Evolutionary conservation across 2,797 vertebrate species (phyloP).

Genomic region (Bryconaethiops microstoma): DNA sequence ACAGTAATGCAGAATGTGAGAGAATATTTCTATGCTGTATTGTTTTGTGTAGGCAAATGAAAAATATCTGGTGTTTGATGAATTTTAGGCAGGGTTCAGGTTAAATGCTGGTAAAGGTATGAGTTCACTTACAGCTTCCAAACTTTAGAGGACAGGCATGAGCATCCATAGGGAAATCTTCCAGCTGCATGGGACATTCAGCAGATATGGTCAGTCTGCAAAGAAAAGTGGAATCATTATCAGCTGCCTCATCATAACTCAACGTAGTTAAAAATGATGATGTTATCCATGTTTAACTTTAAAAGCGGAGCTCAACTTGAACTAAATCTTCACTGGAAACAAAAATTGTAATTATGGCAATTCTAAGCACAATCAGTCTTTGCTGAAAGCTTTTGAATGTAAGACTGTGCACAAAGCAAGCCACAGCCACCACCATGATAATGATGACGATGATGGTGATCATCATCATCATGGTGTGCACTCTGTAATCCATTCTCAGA

Average conservation of each 20-base stretch:
- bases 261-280: not conserved
- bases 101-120: not conserved
- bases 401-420: not conserved
- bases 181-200: slow-evolving; percentile 98
- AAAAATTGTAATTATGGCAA: not conserved
- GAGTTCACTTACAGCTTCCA: slow-evolving; percentile 94
- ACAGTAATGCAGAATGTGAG: too few species aligned
- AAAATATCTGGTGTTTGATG: not conserved
- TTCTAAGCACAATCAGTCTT: not conserved
- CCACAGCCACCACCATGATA: not conserved
- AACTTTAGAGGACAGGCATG: slow-evolving; percentile 98
- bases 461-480: not conserved
- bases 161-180: slow-evolving; percentile 98
- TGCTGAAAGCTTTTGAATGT: not conserved
- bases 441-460: slow-evolving; percentile 4
- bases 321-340: not conserved
- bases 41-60: not conserved
- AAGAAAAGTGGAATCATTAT: slow-evolving; percentile 42
- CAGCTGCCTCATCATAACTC: not conserved
- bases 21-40: too few species aligned
- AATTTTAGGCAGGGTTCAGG: not conserved
- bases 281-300: not conserved
- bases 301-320: not conserved
- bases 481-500: slow-evolving; percentile 38
- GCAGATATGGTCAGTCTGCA: slow-evolving; percentile 94